These are phyloP conservation scores for Forficula auricularia DNA, from an alignment of 1,140 invertebrate genomes.

Conservation along the genomic window DNA sequence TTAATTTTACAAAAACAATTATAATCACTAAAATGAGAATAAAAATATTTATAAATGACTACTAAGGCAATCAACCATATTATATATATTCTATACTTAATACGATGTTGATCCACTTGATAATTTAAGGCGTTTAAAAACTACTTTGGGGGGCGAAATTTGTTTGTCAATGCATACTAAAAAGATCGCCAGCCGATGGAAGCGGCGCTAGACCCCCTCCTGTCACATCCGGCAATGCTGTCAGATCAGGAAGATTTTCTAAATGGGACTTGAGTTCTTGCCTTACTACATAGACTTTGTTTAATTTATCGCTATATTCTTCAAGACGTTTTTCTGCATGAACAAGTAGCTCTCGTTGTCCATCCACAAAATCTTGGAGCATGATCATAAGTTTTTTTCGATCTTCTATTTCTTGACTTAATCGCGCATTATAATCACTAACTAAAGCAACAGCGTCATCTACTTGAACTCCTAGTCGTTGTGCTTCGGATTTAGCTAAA, in stretches of 20 bases:
- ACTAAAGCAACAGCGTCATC: conserved; percentile 72
- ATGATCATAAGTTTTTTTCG: conserved; percentile 65
- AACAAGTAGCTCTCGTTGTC: conserved; percentile 64
- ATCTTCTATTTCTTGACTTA: conserved; percentile 75
- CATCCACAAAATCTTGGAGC: conserved; percentile 69
- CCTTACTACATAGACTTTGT: conserved; percentile 65
- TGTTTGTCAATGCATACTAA: conserved; percentile 41
- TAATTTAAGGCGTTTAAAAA: too few species aligned
- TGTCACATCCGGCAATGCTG: conserved; percentile 73
- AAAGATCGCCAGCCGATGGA: conserved; percentile 85
- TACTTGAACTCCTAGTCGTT: conserved; percentile 54
- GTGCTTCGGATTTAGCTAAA: conserved; percentile 52
- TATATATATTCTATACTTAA: too few species aligned
- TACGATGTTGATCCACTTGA: too few species aligned
- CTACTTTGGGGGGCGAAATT: too few species aligned
- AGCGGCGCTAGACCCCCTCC: conserved; percentile 75
- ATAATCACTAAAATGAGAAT: too few species aligned
- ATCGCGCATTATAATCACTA: conserved; percentile 71
- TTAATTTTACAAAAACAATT: too few species aligned
- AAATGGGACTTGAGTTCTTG: conserved; percentile 81
- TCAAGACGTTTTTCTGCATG: conserved; percentile 72
- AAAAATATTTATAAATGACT: too few species aligned
- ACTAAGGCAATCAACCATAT: too few species aligned
- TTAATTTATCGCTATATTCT: conserved; percentile 71
- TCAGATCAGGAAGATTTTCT: conserved; percentile 80